phyloP scores from a whole-genome alignment of 2,113 vertebrate genomes.

The Nothoprocta perdicaria region DNA sequence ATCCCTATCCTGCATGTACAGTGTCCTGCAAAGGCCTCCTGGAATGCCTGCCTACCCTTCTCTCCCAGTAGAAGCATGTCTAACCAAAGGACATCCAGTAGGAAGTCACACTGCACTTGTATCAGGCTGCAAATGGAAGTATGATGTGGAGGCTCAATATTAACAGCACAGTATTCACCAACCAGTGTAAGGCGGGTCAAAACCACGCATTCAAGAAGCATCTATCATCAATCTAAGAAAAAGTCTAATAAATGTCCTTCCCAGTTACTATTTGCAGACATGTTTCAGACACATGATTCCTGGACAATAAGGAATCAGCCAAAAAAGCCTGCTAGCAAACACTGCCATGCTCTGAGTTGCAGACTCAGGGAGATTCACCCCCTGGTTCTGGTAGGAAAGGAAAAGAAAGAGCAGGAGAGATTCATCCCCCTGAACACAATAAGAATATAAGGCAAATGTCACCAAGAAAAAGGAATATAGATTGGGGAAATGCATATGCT shows the following conservation, averaged over 20 bases:
- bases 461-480: neutral
- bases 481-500: neutral
- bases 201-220: neutral
- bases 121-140: neutral
- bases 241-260: neutral
- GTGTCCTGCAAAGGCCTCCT: neutral
- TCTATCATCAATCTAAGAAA: neutral
- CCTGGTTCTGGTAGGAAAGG: neutral
- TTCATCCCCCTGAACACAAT: neutral
- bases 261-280: neutral
- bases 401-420: neutral
- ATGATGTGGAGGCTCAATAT: neutral
- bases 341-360: neutral
- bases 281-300: neutral
- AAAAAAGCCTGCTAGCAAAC: neutral
- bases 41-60: neutral
- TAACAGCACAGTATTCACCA: neutral
- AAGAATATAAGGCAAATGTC: neutral
- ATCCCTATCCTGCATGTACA: neutral
- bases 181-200: neutral
- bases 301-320: neutral
- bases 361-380: neutral
- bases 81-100: neutral
- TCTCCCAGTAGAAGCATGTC: neutral
- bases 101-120: neutral